These are phyloP conservation scores for Ptychochromis oligacanthus DNA, from an alignment of 2,113 vertebrate species.

Conservation along the genomic window DNA sequence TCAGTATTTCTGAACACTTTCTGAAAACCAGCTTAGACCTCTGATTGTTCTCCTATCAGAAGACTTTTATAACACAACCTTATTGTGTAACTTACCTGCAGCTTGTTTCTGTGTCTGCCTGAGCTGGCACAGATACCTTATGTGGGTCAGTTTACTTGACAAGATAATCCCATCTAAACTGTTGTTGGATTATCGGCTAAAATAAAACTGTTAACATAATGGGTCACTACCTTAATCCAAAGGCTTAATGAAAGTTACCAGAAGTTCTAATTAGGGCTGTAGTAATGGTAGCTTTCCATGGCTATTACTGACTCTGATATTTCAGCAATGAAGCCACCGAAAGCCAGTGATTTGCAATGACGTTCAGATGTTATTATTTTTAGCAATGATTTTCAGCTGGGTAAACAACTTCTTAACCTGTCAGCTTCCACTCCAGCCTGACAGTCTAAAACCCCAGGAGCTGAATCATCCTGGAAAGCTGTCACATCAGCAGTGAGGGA, in stretches of 20 bases:
- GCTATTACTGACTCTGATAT: neutral
- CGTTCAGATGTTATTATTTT: neutral
- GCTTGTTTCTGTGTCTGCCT: constrained; percentile 26
- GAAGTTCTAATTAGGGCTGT: constrained; percentile 36
- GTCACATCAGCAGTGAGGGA: neutral
- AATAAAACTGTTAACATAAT: constrained; percentile 54
- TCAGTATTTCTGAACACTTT: neutral
- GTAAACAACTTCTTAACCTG: neutral
- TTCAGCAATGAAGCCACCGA: neutral
- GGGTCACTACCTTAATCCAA: constrained; percentile 44
- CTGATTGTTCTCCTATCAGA: neutral
- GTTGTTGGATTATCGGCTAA: constrained; percentile 64
- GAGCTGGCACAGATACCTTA: neutral
- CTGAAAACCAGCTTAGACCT: neutral
- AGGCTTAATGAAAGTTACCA: constrained; percentile 45
- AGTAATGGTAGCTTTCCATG: neutral
- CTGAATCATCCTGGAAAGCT: neutral
- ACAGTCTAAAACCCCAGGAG: neutral
- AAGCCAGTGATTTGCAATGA: neutral
- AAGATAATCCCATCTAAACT: constrained; percentile 60
- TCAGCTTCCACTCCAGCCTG: neutral
- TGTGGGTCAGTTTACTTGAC: constrained; percentile 61
- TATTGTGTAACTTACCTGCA: constrained; percentile 51
- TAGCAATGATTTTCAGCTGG: neutral
- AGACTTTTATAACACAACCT: constrained; percentile 16